Percentiles rank a stretch among this genome's conserved stretches.
Conservation (phyloP, 2,888 invertebrate species). For the Epinotia ramella region DNA sequence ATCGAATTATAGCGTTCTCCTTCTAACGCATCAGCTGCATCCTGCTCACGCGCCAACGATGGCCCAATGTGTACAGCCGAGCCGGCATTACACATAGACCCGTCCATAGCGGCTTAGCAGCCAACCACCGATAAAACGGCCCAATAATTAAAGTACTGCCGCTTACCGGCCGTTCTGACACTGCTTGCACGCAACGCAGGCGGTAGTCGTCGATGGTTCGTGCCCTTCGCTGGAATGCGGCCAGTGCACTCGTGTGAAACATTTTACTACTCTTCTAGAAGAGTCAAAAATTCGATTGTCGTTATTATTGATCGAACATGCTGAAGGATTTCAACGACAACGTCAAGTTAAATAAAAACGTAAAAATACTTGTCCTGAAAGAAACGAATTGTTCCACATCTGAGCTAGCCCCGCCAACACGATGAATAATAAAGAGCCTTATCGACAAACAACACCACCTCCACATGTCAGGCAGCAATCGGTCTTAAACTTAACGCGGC, state of each 20-base stretch:
- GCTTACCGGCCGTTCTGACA: constrained; percentile 23
- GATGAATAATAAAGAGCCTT: constrained; percentile 31
- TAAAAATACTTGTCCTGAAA: not conserved
- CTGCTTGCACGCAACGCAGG: constrained; percentile 22
- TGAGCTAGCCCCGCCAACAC: constrained; percentile 1
- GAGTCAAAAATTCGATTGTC: not conserved
- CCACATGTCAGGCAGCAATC: not conserved
- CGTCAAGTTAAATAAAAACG: too few species aligned
- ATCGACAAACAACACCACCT: constrained; percentile 14
- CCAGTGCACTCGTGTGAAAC: not conserved
- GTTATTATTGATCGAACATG: not conserved
- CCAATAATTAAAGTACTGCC: constrained; percentile 29
- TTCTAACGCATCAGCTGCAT: too few species aligned
- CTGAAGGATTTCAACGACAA: not conserved
- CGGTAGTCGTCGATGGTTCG: not conserved
- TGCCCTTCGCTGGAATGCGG: constrained; percentile 15
- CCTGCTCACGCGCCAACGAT: too few species aligned
- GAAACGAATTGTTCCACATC: not conserved
- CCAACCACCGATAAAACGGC: constrained; percentile 7
- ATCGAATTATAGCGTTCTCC: too few species aligned
- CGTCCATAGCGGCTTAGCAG: constrained; percentile 18
- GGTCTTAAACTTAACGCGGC: constrained; percentile 12
- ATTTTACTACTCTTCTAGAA: not conserved
- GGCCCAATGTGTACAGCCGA: too few species aligned
- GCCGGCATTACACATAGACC: not conserved